Conservation (phyloP, 2,797 vertebrate species). For the Sphenopsis melanotis region DNA sequence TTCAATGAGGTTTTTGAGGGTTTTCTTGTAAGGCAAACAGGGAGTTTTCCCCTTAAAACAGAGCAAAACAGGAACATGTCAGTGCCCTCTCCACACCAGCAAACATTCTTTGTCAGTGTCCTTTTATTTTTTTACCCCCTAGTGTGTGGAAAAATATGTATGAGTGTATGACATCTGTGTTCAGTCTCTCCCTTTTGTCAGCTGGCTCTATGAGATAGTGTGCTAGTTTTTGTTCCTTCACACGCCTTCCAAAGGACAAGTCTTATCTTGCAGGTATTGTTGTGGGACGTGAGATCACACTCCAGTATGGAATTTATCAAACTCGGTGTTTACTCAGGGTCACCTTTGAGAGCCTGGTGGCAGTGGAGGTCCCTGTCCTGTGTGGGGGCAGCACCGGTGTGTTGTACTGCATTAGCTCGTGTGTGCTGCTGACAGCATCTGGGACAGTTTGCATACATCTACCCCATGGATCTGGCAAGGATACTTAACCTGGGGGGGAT, state of each 20-base stretch:
- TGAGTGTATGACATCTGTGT: neutral
- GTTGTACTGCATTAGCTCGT: neutral
- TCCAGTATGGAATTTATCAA: neutral
- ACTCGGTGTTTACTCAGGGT: conserved; percentile 31
- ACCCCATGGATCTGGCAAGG: neutral
- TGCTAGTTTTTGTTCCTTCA: neutral
- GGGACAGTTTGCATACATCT: neutral
- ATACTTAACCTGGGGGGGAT: neutral
- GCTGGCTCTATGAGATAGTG: conserved; percentile 12
- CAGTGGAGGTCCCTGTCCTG: neutral
- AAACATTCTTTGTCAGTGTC: neutral
- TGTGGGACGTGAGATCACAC: neutral
- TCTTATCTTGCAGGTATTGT: conserved; percentile 40
- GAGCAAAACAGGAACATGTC: neutral
- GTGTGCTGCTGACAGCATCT: neutral
- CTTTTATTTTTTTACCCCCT: neutral
- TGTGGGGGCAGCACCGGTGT: fast-evolving
- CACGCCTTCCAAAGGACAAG: neutral
- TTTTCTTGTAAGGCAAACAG: neutral
- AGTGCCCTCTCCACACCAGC: neutral
- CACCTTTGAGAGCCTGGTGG: conserved; percentile 6
- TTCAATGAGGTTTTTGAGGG: neutral
- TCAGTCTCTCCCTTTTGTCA: conserved; percentile 5
- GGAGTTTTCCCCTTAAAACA: neutral
- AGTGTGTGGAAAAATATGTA: conserved; percentile 16